A percentile compares a stretch with the other conserved stretches of the same genome.
These are phyloP conservation scores for Salticus scenicus DNA, from an alignment of 2,888 invertebrate species.

Conservation along the genomic window DNA sequence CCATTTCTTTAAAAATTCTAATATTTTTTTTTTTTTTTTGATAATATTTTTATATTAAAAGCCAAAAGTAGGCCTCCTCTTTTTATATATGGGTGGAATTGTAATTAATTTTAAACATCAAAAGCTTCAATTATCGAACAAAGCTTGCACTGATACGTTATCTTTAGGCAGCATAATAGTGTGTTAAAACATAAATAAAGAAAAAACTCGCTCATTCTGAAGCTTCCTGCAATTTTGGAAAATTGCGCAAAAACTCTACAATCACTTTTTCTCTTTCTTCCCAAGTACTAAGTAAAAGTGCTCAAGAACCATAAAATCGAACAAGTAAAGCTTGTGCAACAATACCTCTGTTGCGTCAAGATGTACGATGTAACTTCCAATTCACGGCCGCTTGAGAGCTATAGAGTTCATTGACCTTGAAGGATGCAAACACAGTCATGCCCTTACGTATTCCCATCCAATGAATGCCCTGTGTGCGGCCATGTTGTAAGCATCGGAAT, in stretches of 20 bases:
- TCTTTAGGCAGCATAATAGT: too few species aligned
- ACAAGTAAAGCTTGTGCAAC: slow-evolving; percentile 7
- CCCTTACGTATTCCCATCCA: slow-evolving; percentile 32
- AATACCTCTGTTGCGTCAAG: neutral
- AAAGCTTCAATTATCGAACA: too few species aligned
- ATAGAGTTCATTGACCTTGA: slow-evolving; percentile 40
- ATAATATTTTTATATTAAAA: too few species aligned
- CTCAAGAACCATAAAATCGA: neutral
- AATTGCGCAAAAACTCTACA: neutral
- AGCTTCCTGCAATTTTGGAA: too few species aligned
- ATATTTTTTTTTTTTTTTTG: too few species aligned
- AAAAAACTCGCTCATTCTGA: too few species aligned
- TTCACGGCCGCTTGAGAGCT: slow-evolving; percentile 38
- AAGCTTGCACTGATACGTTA: too few species aligned
- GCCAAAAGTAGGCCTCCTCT: too few species aligned
- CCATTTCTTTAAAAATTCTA: too few species aligned
- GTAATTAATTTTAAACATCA: too few species aligned
- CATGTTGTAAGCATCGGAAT: slow-evolving; percentile 19
- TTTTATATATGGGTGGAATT: too few species aligned
- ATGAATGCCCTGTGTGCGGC: slow-evolving; percentile 11
- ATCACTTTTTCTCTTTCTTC: neutral
- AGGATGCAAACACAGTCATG: slow-evolving; percentile 57
- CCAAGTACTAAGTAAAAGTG: neutral
- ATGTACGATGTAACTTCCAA: neutral
- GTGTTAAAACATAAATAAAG: too few species aligned